These are phyloP conservation scores for Sesamia nonagrioides DNA, from an alignment of 1,140 invertebrate genomes.

Conservation along the genomic window DNA sequence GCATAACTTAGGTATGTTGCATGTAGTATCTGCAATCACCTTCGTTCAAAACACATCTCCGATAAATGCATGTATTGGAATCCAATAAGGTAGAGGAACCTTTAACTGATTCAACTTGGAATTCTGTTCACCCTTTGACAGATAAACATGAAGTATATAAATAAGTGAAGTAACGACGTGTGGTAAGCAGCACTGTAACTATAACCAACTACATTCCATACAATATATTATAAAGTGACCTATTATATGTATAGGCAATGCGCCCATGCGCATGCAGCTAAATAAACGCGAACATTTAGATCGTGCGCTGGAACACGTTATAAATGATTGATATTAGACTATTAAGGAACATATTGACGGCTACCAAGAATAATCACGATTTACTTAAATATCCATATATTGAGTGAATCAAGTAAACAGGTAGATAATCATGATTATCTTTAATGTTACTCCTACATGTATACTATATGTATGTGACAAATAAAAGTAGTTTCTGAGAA, in stretches of 20 bases:
- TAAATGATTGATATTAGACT: slow-evolving; percentile 32
- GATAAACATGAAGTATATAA: slow-evolving; percentile 2
- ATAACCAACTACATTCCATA: background rate
- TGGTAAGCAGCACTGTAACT: background rate
- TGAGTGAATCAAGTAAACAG: background rate
- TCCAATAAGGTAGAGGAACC: background rate
- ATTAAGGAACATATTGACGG: slow-evolving; percentile 13
- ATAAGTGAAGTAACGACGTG: background rate
- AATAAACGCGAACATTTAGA: slow-evolving; percentile 30
- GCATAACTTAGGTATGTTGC: background rate
- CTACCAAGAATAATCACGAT: slow-evolving; percentile 20
- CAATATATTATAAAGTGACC: slow-evolving; percentile 6
- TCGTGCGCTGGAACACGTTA: slow-evolving; percentile 16
- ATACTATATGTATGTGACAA: background rate
- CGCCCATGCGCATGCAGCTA: background rate
- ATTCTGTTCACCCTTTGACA: background rate
- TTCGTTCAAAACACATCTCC: background rate
- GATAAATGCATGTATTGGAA: background rate
- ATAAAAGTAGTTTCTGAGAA: background rate
- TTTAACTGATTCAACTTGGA: slow-evolving; percentile 1
- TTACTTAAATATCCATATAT: background rate
- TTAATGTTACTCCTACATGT: no score
- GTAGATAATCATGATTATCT: background rate
- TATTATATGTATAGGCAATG: background rate
- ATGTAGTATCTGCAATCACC: background rate